Evolutionary conservation across 2,113 vertebrate genomes (phyloP).

Genomic region (Genyomyrus donnyi): DNA sequence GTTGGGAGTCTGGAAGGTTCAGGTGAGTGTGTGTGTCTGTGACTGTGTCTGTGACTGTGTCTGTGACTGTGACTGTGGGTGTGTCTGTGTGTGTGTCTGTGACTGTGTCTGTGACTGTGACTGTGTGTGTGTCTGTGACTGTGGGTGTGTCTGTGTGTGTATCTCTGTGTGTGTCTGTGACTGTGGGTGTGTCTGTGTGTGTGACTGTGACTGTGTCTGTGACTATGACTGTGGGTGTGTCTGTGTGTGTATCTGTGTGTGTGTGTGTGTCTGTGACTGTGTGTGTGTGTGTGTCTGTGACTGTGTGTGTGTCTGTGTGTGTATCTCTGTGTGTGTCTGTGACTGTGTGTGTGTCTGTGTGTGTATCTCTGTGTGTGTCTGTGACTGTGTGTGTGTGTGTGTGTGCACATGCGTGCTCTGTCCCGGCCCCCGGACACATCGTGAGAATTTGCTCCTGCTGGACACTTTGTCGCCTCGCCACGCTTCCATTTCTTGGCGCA

Average conservation of each 20-base stretch:
- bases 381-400: background rate
- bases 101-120: no score
- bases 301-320: no score
- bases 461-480: background rate
- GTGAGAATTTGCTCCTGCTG: background rate
- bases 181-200: background rate
- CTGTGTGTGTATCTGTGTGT: no score
- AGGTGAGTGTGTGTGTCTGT: background rate
- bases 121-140: background rate
- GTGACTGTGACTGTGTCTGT: no score
- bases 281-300: no score
- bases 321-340: no score
- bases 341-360: no score
- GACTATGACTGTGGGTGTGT: no score
- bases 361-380: background rate
- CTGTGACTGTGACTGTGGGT: no score
- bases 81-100: background rate
- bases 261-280: no score
- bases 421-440: background rate
- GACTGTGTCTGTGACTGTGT: no score
- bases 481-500: background rate
- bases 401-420: background rate
- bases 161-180: background rate
- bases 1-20: background rate
- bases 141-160: background rate